phyloP scores from a whole-genome alignment of 2,797 vertebrate genomes.

The Sorex maritimensis region DNA sequence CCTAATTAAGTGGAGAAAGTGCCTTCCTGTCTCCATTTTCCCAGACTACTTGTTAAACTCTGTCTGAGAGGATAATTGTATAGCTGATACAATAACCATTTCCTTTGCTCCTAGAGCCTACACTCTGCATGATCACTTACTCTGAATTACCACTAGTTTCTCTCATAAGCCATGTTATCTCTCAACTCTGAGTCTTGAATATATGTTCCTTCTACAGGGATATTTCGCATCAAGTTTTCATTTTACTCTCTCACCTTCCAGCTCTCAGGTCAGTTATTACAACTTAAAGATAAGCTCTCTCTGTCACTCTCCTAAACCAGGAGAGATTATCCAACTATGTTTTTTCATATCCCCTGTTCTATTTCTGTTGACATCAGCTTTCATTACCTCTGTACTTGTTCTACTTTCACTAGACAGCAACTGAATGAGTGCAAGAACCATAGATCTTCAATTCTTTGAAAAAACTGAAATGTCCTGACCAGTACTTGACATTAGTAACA shows the following conservation, averaged over 20 bases:
- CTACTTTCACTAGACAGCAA: background rate
- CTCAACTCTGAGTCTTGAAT: background rate
- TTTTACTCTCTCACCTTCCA: slow-evolving; percentile 32
- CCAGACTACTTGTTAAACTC: background rate
- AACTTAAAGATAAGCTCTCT: background rate
- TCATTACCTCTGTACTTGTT: background rate
- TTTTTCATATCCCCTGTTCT: too few relatives aligned
- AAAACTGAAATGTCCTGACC: background rate
- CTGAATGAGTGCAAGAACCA: background rate
- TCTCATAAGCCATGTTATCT: background rate
- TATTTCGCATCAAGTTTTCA: background rate
- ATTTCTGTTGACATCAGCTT: background rate
- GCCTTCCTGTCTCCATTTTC: background rate
- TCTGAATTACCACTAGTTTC: background rate
- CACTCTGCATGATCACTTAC: background rate
- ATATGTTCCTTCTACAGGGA: background rate
- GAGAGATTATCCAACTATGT: background rate
- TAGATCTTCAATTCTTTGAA: background rate
- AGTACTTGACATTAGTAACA: background rate
- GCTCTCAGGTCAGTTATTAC: background rate
- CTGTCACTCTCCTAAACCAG: background rate
- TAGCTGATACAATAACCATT: background rate
- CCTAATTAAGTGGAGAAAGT: slow-evolving; percentile 27
- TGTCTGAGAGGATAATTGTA: background rate
- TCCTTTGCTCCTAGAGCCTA: background rate